phyloP scores from a whole-genome alignment of 2,888 invertebrate species.

The Micoletzkya japonica region DNA sequence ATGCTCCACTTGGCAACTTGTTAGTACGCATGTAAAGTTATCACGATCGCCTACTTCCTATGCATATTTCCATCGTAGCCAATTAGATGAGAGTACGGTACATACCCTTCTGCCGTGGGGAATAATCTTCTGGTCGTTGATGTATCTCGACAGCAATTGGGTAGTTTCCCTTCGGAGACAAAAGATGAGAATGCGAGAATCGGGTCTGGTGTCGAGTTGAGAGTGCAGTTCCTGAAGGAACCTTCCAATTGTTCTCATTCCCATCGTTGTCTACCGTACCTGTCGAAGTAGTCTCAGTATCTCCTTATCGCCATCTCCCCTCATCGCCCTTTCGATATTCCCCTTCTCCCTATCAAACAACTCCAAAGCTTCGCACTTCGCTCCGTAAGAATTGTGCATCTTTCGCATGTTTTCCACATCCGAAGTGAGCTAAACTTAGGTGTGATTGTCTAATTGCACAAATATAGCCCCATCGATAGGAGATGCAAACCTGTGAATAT shows the following conservation, averaged over 20 bases:
- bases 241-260: too few species aligned
- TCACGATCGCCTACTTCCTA: too few species aligned
- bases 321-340: neutral
- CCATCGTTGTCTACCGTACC: too few species aligned
- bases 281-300: neutral
- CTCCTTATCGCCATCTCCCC: conserved; percentile 12
- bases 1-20: neutral
- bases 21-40: neutral
- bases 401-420: neutral
- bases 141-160: conserved; percentile 7
- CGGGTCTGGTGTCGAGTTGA: neutral
- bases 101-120: conserved; percentile 5
- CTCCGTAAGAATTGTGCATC: neutral
- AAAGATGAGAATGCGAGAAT: conserved; percentile 18
- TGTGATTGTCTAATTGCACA: too few species aligned
- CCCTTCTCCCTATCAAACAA: neutral
- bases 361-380: neutral
- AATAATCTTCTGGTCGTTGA: conserved; percentile 1
- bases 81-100: conserved; percentile 1
- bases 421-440: neutral
- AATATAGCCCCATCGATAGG: too few species aligned
- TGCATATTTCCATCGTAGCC: neutral
- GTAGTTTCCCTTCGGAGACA: conserved; percentile 13
- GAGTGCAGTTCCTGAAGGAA: neutral
- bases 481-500: conserved; percentile 4